A percentile compares a stretch with the other conserved stretches of the same genome.
Evolutionary conservation across 2,888 invertebrate species (phyloP).

Genomic region (Criorhina ranunculi): DNA sequence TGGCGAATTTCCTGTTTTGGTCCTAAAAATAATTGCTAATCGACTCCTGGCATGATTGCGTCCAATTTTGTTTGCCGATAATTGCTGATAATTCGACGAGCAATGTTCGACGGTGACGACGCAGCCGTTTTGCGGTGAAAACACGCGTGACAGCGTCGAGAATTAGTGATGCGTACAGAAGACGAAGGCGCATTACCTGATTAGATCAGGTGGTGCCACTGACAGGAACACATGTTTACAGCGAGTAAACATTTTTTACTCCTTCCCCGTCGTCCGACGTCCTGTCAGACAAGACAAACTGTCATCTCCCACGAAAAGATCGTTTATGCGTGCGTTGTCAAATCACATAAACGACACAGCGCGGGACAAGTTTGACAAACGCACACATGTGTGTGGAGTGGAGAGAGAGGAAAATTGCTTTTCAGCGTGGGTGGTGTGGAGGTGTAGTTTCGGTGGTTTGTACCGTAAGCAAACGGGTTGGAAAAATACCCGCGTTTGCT

Average conservation of each 20-base stretch:
- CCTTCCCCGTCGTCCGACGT: too few relatives aligned
- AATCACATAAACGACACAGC: slow-evolving; percentile 50
- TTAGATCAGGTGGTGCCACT: slow-evolving; percentile 71
- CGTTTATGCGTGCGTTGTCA: slow-evolving; percentile 47
- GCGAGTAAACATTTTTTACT: slow-evolving; percentile 57
- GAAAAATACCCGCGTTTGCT: slow-evolving; percentile 69
- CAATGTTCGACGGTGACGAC: slow-evolving; percentile 72
- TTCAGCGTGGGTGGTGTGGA: slow-evolving; percentile 71
- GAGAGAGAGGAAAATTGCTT: slow-evolving; percentile 32
- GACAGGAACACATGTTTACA: slow-evolving; percentile 69
- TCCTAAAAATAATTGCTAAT: slow-evolving; percentile 77
- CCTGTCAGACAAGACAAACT: slow-evolving; percentile 45
- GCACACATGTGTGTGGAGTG: slow-evolving; percentile 13
- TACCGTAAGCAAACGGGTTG: slow-evolving; percentile 62
- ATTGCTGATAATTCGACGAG: slow-evolving; percentile 76
- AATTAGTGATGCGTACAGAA: slow-evolving; percentile 71
- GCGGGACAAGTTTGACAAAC: slow-evolving; percentile 70
- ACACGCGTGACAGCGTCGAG: slow-evolving; percentile 71
- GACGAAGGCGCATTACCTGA: slow-evolving; percentile 66
- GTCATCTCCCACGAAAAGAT: slow-evolving; percentile 51
- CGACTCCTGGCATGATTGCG: slow-evolving; percentile 76
- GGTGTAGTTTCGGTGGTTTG: slow-evolving; percentile 68
- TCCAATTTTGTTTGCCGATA: slow-evolving; percentile 52
- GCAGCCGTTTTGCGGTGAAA: slow-evolving; percentile 53
- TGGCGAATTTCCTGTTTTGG: slow-evolving; percentile 76